Evolutionary conservation across 2,888 invertebrate species (phyloP), one percentile per base, ranked within the genome.

Genomic region (Holacanthella duospinosa): DNA sequence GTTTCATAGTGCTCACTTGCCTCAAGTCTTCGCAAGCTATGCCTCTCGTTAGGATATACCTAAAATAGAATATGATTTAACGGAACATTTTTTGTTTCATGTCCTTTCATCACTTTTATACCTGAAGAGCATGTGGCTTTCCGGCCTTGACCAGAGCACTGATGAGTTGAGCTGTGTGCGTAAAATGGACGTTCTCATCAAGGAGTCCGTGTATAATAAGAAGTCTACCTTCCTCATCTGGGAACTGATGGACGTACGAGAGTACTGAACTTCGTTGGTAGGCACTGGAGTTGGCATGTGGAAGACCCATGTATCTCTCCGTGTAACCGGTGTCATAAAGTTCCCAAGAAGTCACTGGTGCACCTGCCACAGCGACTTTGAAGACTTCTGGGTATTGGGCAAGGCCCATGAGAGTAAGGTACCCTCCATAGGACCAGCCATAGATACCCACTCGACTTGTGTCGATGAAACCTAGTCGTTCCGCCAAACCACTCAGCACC

Each of bases 391-490:
- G 93, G 75, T 91, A 85, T 69, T 94, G 93, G 65, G 91, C 90
- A 55, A 99, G 80, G 1, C 91, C 95, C 85, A 96, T 90, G 29
- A 99, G 83, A 66, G 95, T 92, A 43, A 99, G 82, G 80, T 97
- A 99, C 29, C 97, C 99, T 81, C 97, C 99, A 76, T 99, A 99
- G 54, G 96, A 96, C 96, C 97, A 99, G 0, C 99, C 99, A 76
- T 94, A 93, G 73, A 99, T 91, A 0, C 93, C 96, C 19, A 99
- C 86, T 56, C 97, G 82, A 71, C 84, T 84, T 82, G 94, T 83
- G 77, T 99, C 99, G 67, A 99, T 90, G 74, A 87, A 93, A 54
- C 87, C 88, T 2, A 89, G 83, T 68, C 86, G 86, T 68, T 89
- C 86, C 0, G 92, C 86, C 63, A 96, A 78, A 84, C 88, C 89